Evolutionary conservation across 1,140 invertebrate genomes (phyloP).

Genomic region (Eurosta solidaginis): DNA sequence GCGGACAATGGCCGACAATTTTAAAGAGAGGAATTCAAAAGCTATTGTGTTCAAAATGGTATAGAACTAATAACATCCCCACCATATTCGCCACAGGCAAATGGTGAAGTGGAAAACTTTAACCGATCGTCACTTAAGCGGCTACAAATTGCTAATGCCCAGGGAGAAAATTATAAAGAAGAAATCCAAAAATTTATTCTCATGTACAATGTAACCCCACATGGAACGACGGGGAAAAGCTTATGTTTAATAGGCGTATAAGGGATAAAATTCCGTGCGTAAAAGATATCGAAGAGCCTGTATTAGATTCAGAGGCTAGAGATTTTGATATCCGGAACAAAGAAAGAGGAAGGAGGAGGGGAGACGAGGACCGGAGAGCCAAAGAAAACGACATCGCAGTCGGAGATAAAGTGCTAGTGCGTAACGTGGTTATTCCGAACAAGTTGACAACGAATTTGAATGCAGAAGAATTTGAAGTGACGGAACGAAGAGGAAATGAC

Average conservation of each 20-base stretch:
- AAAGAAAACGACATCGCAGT: background rate
- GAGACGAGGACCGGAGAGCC: no score
- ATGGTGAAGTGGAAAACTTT: constrained; percentile 20
- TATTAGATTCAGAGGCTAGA: no score
- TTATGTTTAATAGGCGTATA: no score
- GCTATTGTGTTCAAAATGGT: background rate
- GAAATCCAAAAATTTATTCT: constrained; percentile 36
- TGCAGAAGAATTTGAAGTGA: no score
- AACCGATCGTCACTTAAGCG: constrained; percentile 22
- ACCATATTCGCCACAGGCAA: constrained; percentile 15
- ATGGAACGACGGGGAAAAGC: constrained; percentile 38
- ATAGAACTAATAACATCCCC: background rate
- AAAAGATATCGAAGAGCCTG: no score
- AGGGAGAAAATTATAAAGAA: no score
- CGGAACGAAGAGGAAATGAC: background rate
- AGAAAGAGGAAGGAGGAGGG: no score
- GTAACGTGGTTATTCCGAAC: background rate
- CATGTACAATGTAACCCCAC: constrained; percentile 41
- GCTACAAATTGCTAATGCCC: background rate
- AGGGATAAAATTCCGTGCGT: no score
- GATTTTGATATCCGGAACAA: no score
- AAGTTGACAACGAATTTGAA: background rate
- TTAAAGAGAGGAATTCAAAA: no score
- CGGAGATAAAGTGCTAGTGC: constrained; percentile 32
- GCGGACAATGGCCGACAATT: no score